phyloP scores from a whole-genome alignment of 2,113 vertebrate genomes.

The human region DNA sequence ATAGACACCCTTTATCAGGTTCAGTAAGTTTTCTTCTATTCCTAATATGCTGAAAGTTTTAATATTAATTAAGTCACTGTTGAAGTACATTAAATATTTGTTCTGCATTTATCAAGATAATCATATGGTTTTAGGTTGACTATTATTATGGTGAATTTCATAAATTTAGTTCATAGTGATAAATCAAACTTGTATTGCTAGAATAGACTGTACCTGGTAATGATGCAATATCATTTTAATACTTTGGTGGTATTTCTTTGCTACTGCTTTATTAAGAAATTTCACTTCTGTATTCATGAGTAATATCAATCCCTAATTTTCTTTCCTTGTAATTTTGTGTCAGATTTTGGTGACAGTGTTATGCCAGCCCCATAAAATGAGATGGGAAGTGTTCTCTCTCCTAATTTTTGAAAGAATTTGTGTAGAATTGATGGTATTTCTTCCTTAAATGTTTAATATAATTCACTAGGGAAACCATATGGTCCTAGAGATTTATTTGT shows the following conservation, averaged over 20 bases:
- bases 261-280: neutral
- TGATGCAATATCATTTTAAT: neutral
- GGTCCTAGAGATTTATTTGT: neutral
- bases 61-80: neutral
- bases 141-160: neutral
- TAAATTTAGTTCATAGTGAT: neutral
- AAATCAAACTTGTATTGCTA: neutral
- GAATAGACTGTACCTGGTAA: neutral
- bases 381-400: neutral
- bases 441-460: neutral
- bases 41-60: neutral
- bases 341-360: neutral
- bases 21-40: neutral
- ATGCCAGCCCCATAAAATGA: neutral
- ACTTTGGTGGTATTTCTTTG: neutral
- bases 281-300: neutral
- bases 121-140: neutral
- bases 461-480: neutral
- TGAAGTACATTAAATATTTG: neutral
- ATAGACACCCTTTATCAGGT: neutral
- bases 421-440: neutral
- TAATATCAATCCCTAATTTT: neutral
- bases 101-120: neutral
- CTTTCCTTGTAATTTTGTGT: neutral
- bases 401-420: neutral